These are phyloP conservation scores for Scaptomyza polygonia DNA, from an alignment of 2,888 invertebrate species.

Conservation along the genomic window DNA sequence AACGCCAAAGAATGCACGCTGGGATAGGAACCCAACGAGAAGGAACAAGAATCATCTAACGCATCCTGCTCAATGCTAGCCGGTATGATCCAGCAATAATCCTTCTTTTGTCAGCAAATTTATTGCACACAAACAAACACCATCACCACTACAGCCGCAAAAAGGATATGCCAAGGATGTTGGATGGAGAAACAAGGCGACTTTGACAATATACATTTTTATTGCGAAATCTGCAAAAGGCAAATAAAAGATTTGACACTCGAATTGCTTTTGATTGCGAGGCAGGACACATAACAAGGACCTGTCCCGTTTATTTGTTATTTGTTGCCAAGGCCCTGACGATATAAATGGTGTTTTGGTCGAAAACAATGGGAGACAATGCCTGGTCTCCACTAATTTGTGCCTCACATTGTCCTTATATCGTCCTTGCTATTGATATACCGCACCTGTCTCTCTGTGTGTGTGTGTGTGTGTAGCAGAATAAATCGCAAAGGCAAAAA, in stretches of 20 bases:
- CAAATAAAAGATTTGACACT: constrained; percentile 84
- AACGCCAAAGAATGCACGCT: constrained; percentile 78
- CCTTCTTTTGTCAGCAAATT: constrained; percentile 83
- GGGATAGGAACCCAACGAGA: constrained; percentile 47
- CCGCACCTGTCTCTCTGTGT: constrained; percentile 43
- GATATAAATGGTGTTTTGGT: constrained; percentile 9
- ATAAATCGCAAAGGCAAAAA: constrained; percentile 66
- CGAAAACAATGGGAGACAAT: constrained; percentile 43
- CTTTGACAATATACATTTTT: constrained; percentile 75
- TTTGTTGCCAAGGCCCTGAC: constrained; percentile 21
- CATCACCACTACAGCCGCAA: constrained; percentile 9
- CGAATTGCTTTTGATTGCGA: constrained; percentile 79
- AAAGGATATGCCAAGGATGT: constrained; percentile 51
- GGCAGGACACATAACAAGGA: constrained; percentile 16
- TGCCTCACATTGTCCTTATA: constrained; percentile 7
- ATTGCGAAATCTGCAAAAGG: constrained; percentile 83
- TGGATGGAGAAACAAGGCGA: constrained; percentile 38
- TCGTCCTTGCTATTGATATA: constrained; percentile 25
- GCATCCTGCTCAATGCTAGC: constrained; percentile 71
- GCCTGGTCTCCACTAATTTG: constrained; percentile 58
- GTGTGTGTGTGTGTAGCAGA: background rate
- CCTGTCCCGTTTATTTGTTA: background rate
- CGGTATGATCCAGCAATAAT: constrained; percentile 80
- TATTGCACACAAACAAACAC: constrained; percentile 79
- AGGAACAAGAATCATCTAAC: constrained; percentile 1